phyloP scores from a whole-genome alignment of 1,140 invertebrate species.

The Drosophila navojoa region DNA sequence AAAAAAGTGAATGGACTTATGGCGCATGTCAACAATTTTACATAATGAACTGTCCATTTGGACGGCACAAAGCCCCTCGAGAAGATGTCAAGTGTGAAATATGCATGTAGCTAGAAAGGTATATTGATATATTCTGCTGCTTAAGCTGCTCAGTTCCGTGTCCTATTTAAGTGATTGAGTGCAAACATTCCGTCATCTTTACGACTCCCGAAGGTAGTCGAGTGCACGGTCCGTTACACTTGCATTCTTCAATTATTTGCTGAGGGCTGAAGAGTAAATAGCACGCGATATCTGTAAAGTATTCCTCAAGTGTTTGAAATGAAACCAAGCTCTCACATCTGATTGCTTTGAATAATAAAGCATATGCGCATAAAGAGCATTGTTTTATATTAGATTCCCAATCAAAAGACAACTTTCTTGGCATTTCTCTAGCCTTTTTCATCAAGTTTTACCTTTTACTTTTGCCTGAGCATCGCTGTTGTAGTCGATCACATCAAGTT shows the following conservation, averaged over 20 bases:
- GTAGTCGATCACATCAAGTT: constrained; percentile 35
- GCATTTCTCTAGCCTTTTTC: not conserved
- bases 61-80: constrained; percentile 20
- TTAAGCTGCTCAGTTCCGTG: constrained; percentile 25
- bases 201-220: not conserved
- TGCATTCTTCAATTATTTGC: constrained; percentile 6
- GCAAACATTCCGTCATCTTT: constrained; percentile 27
- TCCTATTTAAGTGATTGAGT: constrained; percentile 35
- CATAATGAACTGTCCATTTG: constrained; percentile 49
- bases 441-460: constrained; percentile 46
- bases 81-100: constrained; percentile 42
- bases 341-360: too few relatives aligned
- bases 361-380: not conserved
- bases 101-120: constrained; percentile 38
- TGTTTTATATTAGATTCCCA: not conserved
- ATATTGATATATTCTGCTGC: constrained; percentile 26
- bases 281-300: not conserved
- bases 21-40: constrained; percentile 32
- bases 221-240: not conserved
- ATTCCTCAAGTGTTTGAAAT: not conserved
- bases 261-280: too few relatives aligned
- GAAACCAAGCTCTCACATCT: not conserved
- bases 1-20: constrained; percentile 44
- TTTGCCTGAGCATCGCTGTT: constrained; percentile 8
- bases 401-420: not conserved